Evolutionary conservation across 2,888 invertebrate genomes (phyloP), one percentile per base, ranked within the genome.

Genomic region (Erebia palarica): DNA sequence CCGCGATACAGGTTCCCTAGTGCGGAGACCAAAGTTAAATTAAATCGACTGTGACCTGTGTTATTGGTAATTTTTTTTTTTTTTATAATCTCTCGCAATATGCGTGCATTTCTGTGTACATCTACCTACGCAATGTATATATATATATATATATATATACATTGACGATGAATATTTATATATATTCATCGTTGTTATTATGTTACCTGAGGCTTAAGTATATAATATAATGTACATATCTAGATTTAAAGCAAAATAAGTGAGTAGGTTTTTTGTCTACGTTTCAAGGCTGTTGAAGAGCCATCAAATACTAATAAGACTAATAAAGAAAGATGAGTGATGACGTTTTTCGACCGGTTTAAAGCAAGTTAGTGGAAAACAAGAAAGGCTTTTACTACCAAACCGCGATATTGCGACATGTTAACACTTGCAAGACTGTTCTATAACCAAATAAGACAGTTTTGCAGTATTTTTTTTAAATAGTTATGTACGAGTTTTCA

Each of bases 321-420:
- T n/a, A n/a, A n/a, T n/a, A n/a, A 57, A 1, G 13, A 21, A 49
- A 10, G 18, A 47, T 13, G 18, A 44, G 0, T 2, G 42, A 66
- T 47, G 47, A 66, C 16, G 66, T 47, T 21, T 8, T 11, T 14
- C 59, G 51, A 71, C 71, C 53, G 59, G 71, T 68, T 68, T 68
- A n/a, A 51, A 53, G 59, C 68, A 59, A 59, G 16, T 65, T 49
- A 13, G 49, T 55, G 13, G 59, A n/a, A 36, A 71, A 44, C 7
- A 16, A 65, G 60, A 65, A 72, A 72, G 55, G 55, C 69, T 72
- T 69, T 60, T 69, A 65, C 65, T 49, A 36, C 5, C 42, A 53
- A 51, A 53, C 13, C 51, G 16, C 21, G 36, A 53, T 49, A 65
- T 53, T n/a, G n/a, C 21, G 27, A 44, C 55, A 4, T 27, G 27